Evolutionary conservation across 2,888 invertebrate species (phyloP).

Genomic region (Drosophila parthenogenetica): DNA sequence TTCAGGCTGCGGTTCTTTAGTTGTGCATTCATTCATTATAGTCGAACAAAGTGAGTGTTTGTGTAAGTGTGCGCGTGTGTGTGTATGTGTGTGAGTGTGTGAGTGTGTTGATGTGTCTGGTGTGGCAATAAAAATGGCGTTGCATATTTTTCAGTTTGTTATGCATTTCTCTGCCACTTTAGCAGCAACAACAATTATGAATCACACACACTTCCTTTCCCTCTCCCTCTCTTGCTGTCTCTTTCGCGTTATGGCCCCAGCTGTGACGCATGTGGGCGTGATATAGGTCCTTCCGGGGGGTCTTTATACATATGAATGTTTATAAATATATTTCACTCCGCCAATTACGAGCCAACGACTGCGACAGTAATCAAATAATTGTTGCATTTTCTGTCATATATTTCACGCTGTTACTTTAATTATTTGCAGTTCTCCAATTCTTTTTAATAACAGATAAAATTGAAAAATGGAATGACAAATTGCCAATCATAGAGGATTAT

Average conservation of each 20-base stretch:
- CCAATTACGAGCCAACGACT: slow-evolving; percentile 64
- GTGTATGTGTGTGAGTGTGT: slow-evolving; percentile 20
- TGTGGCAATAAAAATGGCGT: slow-evolving; percentile 78
- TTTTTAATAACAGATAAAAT: slow-evolving; percentile 1
- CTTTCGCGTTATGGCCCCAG: slow-evolving; percentile 61
- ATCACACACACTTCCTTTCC: slow-evolving; percentile 55
- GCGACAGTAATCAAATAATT: slow-evolving; percentile 80
- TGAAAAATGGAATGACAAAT: too few relatives aligned
- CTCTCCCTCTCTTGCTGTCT: slow-evolving; percentile 1
- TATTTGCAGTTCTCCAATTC: slow-evolving; percentile 56
- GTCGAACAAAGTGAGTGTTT: slow-evolving; percentile 36
- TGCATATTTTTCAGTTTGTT: slow-evolving; percentile 79
- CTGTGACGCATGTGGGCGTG: slow-evolving; percentile 56
- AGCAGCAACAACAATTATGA: slow-evolving; percentile 79
- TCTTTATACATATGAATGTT: slow-evolving; percentile 1
- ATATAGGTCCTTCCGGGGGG: slow-evolving; percentile 11
- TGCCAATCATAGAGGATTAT: too few relatives aligned
- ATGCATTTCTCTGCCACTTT: slow-evolving; percentile 77
- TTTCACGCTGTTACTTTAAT: slow-evolving; percentile 62
- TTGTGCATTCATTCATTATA: slow-evolving; percentile 76
- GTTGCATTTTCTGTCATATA: slow-evolving; percentile 70
- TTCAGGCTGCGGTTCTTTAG: slow-evolving; percentile 77
- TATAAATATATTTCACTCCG: slow-evolving; percentile 68
- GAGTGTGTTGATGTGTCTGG: slow-evolving; percentile 48
- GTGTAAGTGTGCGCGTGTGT: slow-evolving; percentile 15